phyloP scores from a whole-genome alignment of 2,888 invertebrate genomes.

The Drosophila melanosoma region DNA sequence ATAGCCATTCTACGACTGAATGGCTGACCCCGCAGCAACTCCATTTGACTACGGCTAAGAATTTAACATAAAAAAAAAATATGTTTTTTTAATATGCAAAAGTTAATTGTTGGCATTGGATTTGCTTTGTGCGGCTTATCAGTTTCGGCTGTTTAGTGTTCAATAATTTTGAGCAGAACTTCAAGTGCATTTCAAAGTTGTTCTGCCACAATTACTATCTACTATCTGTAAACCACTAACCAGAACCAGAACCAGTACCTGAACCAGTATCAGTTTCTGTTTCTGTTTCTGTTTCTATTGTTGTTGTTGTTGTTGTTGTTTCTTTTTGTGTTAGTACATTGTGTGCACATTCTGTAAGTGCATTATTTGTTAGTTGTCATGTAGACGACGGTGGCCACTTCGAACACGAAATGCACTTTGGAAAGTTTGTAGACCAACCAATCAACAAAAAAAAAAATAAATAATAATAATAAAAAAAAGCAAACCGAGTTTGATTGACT shows the following conservation, averaged over 20 bases:
- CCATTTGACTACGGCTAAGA: background rate
- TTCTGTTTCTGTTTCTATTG: conserved; percentile 2
- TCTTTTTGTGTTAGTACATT: conserved; percentile 36
- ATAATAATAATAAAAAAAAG: background rate
- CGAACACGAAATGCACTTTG: conserved; percentile 70
- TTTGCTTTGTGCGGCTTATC: conserved; percentile 14
- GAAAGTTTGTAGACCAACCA: conserved; percentile 58
- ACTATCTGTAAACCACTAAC: conserved; percentile 40
- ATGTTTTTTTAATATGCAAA: background rate
- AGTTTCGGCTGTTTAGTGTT: conserved; percentile 17
- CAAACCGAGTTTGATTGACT: background rate
- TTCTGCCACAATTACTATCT: conserved; percentile 13
- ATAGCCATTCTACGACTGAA: conserved; percentile 1
- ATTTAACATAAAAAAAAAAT: background rate
- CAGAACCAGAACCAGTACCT: conserved; percentile 28
- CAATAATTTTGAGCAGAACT: conserved; percentile 25
- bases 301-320: background rate
- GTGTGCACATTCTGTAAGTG: conserved; percentile 61
- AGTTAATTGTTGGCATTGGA: background rate
- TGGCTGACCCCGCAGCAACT: background rate
- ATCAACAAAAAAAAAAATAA: conserved; percentile 4
- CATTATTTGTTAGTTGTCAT: conserved; percentile 69
- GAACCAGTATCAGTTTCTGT: conserved; percentile 32
- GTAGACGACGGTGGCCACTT: conserved; percentile 66
- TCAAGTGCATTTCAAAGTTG: conserved; percentile 77